A percentile compares a stretch with the other conserved stretches of the same genome.
Conservation (phyloP, 2,113 vertebrate species). For the Parus major region DNA sequence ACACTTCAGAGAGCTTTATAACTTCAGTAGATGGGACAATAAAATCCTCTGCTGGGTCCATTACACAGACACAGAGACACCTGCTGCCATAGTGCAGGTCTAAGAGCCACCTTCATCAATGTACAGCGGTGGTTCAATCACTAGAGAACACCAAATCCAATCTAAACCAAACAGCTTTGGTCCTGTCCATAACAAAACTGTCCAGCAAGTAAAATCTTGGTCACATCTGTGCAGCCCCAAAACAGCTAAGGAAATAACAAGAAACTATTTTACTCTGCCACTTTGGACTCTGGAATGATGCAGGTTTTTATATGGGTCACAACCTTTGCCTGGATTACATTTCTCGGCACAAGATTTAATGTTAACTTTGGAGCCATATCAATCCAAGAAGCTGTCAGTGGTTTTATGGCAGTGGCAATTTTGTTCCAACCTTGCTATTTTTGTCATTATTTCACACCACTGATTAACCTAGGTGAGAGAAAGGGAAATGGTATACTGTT, state of each 20-base stretch:
- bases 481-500: background rate
- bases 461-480: background rate
- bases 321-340: background rate
- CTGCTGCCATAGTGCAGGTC: background rate
- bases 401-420: background rate
- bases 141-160: background rate
- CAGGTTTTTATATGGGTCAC: background rate
- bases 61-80: background rate
- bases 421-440: background rate
- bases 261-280: background rate
- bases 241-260: background rate
- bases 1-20: accelerated
- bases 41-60: background rate
- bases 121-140: accelerated
- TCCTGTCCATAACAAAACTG: background rate
- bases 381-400: background rate
- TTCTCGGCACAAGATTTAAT: background rate
- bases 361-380: background rate
- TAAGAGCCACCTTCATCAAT: background rate
- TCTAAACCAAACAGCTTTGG: background rate
- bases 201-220: background rate
- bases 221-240: accelerated
- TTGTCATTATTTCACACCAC: background rate
- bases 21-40: background rate
- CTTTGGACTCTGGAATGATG: background rate